Conservation (phyloP, 2,797 vertebrate genomes). For the Tragelaphus eurycerus region DNA sequence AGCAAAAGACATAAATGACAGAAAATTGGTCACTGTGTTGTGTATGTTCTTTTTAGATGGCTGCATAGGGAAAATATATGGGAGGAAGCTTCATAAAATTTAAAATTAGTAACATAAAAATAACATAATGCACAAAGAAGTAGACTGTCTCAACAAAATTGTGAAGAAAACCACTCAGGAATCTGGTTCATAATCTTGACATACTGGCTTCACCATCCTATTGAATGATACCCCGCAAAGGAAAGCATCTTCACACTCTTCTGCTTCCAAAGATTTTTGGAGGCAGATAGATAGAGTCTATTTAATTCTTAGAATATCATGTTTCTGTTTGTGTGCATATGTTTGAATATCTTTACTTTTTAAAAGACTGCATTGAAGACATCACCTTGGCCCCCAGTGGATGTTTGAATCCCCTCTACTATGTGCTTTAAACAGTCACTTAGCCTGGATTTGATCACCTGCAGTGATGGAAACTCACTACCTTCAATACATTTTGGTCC, state of each 20-base stretch:
- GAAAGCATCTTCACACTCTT: slow-evolving; percentile 40
- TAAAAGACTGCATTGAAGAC: slow-evolving; percentile 39
- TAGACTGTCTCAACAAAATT: slow-evolving; percentile 41
- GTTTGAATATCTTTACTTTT: slow-evolving; percentile 63
- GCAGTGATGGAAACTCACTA: not conserved
- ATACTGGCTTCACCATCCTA: not conserved
- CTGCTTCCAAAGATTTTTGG: slow-evolving; percentile 45
- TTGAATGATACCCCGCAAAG: not conserved
- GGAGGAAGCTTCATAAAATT: slow-evolving; percentile 35
- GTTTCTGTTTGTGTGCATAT: slow-evolving; percentile 64
- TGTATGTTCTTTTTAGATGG: slow-evolving; percentile 59
- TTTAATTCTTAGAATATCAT: slow-evolving; percentile 58
- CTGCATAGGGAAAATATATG: slow-evolving; percentile 66
- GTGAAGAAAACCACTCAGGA: slow-evolving; percentile 26
- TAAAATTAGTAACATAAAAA: slow-evolving; percentile 64
- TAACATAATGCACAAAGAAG: slow-evolving; percentile 49
- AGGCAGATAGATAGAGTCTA: slow-evolving; percentile 37
- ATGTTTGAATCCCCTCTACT: not conserved
- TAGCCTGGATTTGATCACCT: not conserved
- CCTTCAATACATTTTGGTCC: not conserved
- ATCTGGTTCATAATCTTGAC: slow-evolving; percentile 34
- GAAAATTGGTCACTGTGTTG: slow-evolving; percentile 57
- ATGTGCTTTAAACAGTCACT: not conserved
- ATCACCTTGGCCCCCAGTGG: slow-evolving; percentile 2
- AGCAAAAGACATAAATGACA: slow-evolving; percentile 69